Evolutionary conservation across 2,113 vertebrate species (phyloP).

Genomic region (Equus przewalskii): DNA sequence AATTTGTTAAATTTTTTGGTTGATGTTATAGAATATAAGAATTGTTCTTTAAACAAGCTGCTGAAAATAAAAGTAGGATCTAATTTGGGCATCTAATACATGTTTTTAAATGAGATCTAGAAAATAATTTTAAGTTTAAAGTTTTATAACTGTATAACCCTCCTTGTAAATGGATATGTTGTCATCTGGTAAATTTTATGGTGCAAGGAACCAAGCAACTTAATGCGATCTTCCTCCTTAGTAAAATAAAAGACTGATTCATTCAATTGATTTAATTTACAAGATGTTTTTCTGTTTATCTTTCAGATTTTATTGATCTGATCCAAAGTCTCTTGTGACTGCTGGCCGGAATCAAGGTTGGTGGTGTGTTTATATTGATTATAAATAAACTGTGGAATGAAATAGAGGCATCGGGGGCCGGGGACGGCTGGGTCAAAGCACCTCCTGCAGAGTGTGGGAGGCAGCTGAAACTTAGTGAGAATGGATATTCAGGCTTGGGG

Average conservation of each 20-base stretch:
- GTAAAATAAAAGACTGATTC: constrained; percentile 8
- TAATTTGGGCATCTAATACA: constrained; percentile 21
- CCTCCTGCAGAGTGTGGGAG: neutral
- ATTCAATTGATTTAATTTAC: constrained; percentile 66
- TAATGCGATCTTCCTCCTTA: neutral
- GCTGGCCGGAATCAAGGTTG: constrained; percentile 80
- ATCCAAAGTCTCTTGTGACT: constrained; percentile 70
- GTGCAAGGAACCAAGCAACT: neutral
- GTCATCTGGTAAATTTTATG: neutral
- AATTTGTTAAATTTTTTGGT: neutral
- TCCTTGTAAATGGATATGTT: neutral
- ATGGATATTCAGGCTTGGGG: neutral
- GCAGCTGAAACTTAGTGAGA: neutral
- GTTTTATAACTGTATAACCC: neutral
- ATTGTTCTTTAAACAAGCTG: neutral
- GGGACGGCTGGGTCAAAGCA: neutral
- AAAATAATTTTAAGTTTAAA: constrained; percentile 28
- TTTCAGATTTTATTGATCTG: constrained; percentile 85
- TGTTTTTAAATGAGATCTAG: neutral
- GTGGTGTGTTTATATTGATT: constrained; percentile 73
- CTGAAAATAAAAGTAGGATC: constrained; percentile 16
- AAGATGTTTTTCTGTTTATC: constrained; percentile 67
- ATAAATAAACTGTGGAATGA: neutral
- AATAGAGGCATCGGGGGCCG: neutral
- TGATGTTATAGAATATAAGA: neutral